These are phyloP conservation scores for Thamnophis sirtalis DNA, from an alignment of 2,113 vertebrate species.

Conservation along the genomic window DNA sequence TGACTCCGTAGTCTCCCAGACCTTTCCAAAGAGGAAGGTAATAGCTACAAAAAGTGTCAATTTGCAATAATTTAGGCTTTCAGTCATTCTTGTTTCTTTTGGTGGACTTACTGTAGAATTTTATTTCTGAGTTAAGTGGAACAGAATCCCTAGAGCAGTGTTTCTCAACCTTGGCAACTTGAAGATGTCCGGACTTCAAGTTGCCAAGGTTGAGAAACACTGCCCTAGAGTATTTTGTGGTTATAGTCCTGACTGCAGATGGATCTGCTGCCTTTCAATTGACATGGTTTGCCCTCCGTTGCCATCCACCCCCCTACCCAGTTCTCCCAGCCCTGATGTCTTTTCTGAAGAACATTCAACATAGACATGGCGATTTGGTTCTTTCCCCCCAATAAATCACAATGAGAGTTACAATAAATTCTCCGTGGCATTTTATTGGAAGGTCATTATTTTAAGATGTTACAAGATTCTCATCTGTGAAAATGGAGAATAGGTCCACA, in stretches of 20 bases:
- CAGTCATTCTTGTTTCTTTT: background rate
- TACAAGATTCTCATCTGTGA: background rate
- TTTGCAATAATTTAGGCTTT: too few relatives aligned
- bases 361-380: background rate
- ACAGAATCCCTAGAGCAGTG: too few relatives aligned
- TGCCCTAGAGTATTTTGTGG: background rate
- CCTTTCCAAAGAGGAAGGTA: background rate
- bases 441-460: background rate
- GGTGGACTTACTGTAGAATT: background rate
- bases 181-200: too few relatives aligned
- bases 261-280: background rate
- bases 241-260: background rate
- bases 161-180: too few relatives aligned
- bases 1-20: background rate
- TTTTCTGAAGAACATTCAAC: background rate
- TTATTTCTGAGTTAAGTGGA: background rate
- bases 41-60: background rate
- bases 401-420: background rate
- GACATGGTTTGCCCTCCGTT: background rate
- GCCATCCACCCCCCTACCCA: background rate
- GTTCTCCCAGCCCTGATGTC: background rate
- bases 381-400: background rate
- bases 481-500: background rate
- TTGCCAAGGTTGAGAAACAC: too few relatives aligned
- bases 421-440: background rate